Percentiles rank a stretch among this genome's conserved stretches.
Conservation (phyloP, 1,140 invertebrate species). For the Achroia grisella region DNA sequence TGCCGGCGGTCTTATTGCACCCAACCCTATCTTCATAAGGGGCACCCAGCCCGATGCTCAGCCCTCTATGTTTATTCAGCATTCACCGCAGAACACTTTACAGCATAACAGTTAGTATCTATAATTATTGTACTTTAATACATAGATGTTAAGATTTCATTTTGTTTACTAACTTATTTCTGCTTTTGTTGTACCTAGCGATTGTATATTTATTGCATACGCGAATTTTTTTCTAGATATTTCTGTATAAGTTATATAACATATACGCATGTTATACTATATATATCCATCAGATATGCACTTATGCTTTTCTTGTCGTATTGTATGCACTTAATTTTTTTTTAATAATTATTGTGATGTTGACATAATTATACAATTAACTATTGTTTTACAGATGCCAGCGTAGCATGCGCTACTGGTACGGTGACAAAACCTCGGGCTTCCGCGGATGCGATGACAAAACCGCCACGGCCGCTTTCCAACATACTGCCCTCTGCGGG, state of each 20-base stretch:
- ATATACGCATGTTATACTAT: no score
- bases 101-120: constrained; percentile 53
- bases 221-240: background rate
- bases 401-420: constrained; percentile 38
- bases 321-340: no score
- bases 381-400: constrained; percentile 27
- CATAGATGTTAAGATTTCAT: no score
- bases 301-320: no score
- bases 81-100: constrained; percentile 79
- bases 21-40: constrained; percentile 89
- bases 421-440: constrained; percentile 48
- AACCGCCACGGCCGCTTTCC: constrained; percentile 75
- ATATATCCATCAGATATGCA: no score
- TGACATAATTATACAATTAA: no score
- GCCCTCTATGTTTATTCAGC: constrained; percentile 88
- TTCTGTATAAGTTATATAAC: no score
- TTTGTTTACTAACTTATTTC: no score
- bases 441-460: constrained; percentile 69
- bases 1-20: constrained; percentile 72
- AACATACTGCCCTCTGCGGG: constrained; percentile 81
- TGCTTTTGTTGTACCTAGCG: no score
- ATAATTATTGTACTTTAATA: constrained; percentile 7
- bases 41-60: constrained; percentile 82
- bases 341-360: no score
- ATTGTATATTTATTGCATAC: background rate